Base-by-base conservation (phyloP, 2,888 invertebrate genomes). In the Orthonevra nobilis region DNA sequence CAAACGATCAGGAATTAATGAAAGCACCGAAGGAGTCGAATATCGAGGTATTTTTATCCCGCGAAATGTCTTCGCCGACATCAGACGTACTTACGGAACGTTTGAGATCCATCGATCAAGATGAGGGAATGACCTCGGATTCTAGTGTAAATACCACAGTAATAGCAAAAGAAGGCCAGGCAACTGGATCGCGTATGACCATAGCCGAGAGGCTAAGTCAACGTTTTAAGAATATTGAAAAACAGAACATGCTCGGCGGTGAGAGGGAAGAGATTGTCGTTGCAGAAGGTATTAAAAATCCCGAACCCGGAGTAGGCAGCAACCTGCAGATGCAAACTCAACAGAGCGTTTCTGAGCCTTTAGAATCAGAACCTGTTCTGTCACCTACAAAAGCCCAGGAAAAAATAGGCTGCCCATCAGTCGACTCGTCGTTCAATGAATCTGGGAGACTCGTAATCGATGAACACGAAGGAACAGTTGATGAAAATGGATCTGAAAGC, bases 161-260 rank as follows among this genome's bases (percentile, higher is more conserved):
- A 12, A 52, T 60, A 28, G 48, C 54, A 15, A 66, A 75, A 28
- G 56, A 42, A 20, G 50, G 56, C 1, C 46, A 50, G 15, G n/a
- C 36, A 5, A 34, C 48, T 12, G 36, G 1, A 6, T 34, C 20
- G 2, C 63, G 61, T 10, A 83, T 84, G 58, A 84, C 85, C 1
- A 84, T 86, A 19, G 85, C 85, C 20, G 84, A 86, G 63, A 81
- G 82, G 68, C 81, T 84, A 32, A 83, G 82, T 60, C 85, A 86
- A 77, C 81, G 85, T 26, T 82, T 86, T 74, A 84, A 84, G 81
- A 81, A 70, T 40, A 75, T 83, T 2, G 66, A 83, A 54, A 81
- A 74, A 14, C 48, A 42, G 3, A 72, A 48, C 12, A n/a, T 52
- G 5, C 40, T 38, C 4, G 68, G 58, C 7, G 81, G 64, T 28